These are phyloP conservation scores for Eidolon dupreanum DNA, from an alignment of 2,797 vertebrate species.

Conservation along the genomic window DNA sequence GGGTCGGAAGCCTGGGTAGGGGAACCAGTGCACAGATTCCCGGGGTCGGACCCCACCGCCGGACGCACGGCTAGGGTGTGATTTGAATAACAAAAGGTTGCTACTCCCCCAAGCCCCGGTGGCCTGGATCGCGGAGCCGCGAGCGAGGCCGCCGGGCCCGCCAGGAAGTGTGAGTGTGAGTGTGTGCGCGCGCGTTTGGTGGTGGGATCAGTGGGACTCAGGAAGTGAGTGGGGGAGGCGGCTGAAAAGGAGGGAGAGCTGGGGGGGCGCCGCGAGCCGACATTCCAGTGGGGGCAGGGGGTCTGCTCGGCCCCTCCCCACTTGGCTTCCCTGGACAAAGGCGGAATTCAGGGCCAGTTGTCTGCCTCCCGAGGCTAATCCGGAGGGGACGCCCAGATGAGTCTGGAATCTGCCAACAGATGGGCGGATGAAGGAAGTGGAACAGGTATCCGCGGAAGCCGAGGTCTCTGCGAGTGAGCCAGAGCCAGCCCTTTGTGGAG, in stretches of 20 bases:
- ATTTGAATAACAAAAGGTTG: constrained; percentile 79
- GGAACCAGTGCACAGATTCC: neutral
- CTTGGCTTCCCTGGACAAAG: constrained; percentile 70
- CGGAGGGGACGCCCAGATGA: neutral
- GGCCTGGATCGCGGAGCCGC: neutral
- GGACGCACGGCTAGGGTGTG: neutral
- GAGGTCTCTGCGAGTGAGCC: neutral
- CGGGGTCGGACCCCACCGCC: neutral
- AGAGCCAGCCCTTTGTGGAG: neutral
- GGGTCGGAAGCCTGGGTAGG: neutral
- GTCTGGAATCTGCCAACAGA: constrained; percentile 62
- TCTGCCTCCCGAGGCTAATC: constrained; percentile 49
- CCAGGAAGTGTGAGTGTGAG: constrained; percentile 9
- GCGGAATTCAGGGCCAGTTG: constrained; percentile 64
- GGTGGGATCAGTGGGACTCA: constrained; percentile 44
- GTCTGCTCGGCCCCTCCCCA: constrained; percentile 63
- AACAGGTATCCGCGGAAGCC: constrained; percentile 41
- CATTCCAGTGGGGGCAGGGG: constrained; percentile 76
- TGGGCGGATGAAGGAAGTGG: constrained; percentile 2
- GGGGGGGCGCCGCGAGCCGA: constrained; percentile 17
- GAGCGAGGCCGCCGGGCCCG: constrained; percentile 9
- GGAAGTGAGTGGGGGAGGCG: constrained; percentile 50
- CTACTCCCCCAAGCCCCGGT: neutral
- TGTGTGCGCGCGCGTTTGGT: neutral
- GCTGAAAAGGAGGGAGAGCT: neutral